phyloP scores from a whole-genome alignment of 2,113 vertebrate genomes.

The Sialia sialis region DNA sequence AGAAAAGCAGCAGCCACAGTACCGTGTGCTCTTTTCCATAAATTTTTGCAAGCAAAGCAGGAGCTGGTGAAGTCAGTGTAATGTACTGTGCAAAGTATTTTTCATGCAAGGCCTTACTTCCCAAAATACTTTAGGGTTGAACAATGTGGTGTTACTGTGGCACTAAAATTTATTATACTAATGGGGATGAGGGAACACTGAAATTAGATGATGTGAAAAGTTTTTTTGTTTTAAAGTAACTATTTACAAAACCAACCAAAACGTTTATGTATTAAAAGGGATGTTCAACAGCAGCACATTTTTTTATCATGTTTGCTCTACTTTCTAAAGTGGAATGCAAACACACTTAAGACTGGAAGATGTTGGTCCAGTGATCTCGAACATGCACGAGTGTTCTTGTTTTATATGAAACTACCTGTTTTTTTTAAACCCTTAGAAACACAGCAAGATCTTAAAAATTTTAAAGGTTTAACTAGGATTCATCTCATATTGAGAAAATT shows the following conservation, averaged over 20 bases:
- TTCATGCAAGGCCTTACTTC: not conserved
- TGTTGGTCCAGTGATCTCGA: not conserved
- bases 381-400: not conserved
- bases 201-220: not conserved
- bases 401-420: not conserved
- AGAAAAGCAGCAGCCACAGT: not conserved
- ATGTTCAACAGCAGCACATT: not conserved
- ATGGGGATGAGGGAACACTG: not conserved
- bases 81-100: not conserved
- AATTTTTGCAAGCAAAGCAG: not conserved
- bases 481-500: not conserved
- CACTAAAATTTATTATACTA: not conserved
- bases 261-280: not conserved
- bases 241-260: not conserved
- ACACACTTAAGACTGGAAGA: no score
- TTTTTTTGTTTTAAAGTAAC: not conserved
- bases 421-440: not conserved
- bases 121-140: not conserved
- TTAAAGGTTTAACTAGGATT: not conserved
- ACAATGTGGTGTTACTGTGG: not conserved
- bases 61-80: not conserved
- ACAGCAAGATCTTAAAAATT: not conserved
- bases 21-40: not conserved
- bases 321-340: not conserved
- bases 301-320: not conserved